These are phyloP conservation scores for Pygocentrus nattereri DNA, from an alignment of 2,797 vertebrate species.

Conservation along the genomic window DNA sequence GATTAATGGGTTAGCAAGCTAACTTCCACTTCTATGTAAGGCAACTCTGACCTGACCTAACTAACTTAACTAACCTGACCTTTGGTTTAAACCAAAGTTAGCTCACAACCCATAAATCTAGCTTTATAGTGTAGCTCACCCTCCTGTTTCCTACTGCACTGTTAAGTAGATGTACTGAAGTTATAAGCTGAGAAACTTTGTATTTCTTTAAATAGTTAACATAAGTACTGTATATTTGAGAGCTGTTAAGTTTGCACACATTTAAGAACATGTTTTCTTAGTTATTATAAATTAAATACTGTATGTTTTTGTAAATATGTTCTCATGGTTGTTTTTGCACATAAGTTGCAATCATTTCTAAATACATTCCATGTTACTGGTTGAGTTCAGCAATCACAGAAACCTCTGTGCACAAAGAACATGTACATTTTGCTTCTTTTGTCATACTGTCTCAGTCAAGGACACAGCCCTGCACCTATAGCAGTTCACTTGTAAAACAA, in stretches of 20 bases:
- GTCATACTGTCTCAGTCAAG: not conserved
- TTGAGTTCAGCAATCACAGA: no score
- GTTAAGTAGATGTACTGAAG: slow-evolving; percentile 22
- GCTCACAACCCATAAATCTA: slow-evolving; percentile 1
- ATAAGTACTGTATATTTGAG: slow-evolving; percentile 32
- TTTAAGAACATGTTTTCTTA: slow-evolving; percentile 47
- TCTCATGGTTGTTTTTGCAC: slow-evolving; percentile 44
- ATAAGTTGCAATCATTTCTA: not conserved
- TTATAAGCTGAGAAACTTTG: slow-evolving; percentile 1
- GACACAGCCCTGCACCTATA: not conserved
- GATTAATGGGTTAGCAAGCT: slow-evolving; percentile 22
- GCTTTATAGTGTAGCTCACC: slow-evolving; percentile 18
- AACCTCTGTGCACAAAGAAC: not conserved
- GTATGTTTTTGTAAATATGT: slow-evolving; percentile 48
- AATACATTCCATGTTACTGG: no score
- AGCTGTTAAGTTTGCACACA: slow-evolving; percentile 21
- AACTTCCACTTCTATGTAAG: slow-evolving; percentile 8
- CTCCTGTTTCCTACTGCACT: not conserved
- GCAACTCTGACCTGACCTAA: not conserved
- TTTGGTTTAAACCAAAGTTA: slow-evolving; percentile 2
- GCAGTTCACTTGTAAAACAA: not conserved
- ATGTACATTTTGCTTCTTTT: not conserved
- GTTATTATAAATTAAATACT: slow-evolving; percentile 45
- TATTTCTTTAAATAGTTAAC: slow-evolving; percentile 41
- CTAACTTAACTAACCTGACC: no score